These are phyloP conservation scores for Thereva nobilitata DNA, from an alignment of 2,888 invertebrate species.

Conservation along the genomic window DNA sequence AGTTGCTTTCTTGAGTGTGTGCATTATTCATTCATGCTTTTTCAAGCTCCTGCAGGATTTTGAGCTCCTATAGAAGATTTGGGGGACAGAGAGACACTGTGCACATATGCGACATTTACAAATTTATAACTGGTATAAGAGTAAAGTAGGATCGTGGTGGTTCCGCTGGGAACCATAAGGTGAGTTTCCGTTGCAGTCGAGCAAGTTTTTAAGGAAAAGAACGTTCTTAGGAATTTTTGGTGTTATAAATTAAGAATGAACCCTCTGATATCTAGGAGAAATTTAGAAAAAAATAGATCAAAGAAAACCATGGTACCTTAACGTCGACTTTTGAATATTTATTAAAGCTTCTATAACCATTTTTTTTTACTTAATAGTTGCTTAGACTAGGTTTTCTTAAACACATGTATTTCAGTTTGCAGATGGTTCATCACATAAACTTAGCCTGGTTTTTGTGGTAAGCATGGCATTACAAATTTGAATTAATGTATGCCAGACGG, in stretches of 20 bases:
- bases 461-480: too few species aligned
- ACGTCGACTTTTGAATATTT: too few species aligned
- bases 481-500: too few species aligned
- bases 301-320: neutral
- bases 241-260: constrained; percentile 40
- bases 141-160: constrained; percentile 7
- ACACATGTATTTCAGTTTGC: too few species aligned
- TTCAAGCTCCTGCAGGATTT: constrained; percentile 38
- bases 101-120: constrained; percentile 43
- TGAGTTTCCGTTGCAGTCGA: constrained; percentile 25
- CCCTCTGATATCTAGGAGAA: constrained; percentile 7
- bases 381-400: too few species aligned
- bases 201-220: constrained; percentile 35
- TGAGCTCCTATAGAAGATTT: constrained; percentile 17
- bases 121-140: constrained; percentile 39
- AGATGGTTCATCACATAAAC: too few species aligned
- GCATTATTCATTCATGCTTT: constrained; percentile 42
- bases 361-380: too few species aligned
- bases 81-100: constrained; percentile 1
- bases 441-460: too few species aligned
- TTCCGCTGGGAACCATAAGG: constrained; percentile 26
- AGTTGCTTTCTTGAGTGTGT: constrained; percentile 35
- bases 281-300: constrained; percentile 14
- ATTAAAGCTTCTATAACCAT: neutral
- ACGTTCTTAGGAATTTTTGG: constrained; percentile 35